Evolutionary conservation across 2,113 vertebrate genomes (phyloP), one percentile per base, ranked within the genome.

Genomic region (Pseudopodoces humilis): DNA sequence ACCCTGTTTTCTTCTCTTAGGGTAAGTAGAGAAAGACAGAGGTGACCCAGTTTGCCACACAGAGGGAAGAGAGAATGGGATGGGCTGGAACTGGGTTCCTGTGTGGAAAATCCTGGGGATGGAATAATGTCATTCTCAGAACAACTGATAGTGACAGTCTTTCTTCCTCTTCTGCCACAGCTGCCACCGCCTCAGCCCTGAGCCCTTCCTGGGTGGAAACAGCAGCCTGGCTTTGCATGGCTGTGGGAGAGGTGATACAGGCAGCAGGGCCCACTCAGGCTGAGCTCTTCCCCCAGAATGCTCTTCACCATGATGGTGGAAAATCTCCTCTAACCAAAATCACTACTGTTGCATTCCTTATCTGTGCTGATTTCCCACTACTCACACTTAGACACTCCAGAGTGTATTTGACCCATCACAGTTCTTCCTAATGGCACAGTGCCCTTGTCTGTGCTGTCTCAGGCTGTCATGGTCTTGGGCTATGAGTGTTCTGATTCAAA

Each of bases 281-380:
- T 41, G 50, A 91, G 37, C 64, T 47, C 39, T 82, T 70, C 44
- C 19, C 16, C 24, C 2, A 2, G 35, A 11, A 2, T 35, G 23
- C 16, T 52, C 62, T 41, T 79, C 44, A 33, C 11, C 7, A 0
- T 27, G 46, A 12, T 4, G 2, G 1, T 47, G 35, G 41, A 74
- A 56, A 86, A 35, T 56, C 19, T 78, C 15, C 4, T 88, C 63
- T 56, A 50, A 23, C 28, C 56, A 59, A 53, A 79, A 19, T 41
- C 3, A 1, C 25, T 67, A 10, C 14, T 83, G n/a, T 71, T 12
- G 1, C 41, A 47, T 70, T 56, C n/a, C 3, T 82, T 62, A n/a
- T 44, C 27, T 27, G 4, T 0, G 0, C 47, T 7, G 3, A 13
- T 19, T 21, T 35, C n/a, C 78, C 15, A 10, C 41, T 72, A 15